Evolutionary conservation across 2,797 vertebrate genomes (phyloP).

Genomic region (Perodicticus potto): DNA sequence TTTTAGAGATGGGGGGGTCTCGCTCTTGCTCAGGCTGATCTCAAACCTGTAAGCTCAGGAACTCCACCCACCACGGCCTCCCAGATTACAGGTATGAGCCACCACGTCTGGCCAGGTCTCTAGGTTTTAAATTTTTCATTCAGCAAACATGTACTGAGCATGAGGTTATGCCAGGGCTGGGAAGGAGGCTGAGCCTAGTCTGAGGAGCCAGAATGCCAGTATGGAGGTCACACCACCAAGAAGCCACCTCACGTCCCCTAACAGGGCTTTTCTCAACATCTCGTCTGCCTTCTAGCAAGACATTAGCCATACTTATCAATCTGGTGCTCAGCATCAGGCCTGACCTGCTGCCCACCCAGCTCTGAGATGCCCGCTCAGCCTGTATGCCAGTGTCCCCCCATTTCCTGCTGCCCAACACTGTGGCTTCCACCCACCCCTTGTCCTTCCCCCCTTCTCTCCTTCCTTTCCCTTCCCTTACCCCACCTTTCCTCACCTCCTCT

Average conservation of each 20-base stretch:
- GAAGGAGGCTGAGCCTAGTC: neutral
- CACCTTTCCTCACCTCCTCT: too few relatives aligned
- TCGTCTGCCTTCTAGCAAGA: neutral
- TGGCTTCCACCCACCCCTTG: neutral
- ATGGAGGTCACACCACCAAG: neutral
- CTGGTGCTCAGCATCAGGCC: neutral
- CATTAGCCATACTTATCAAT: neutral
- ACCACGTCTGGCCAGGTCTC: neutral
- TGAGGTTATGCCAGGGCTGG: neutral
- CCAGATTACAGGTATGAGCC: too few relatives aligned
- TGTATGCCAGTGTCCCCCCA: neutral
- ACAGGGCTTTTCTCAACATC: neutral
- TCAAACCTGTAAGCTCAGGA: too few relatives aligned
- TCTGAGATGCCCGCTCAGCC: neutral
- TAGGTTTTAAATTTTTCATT: neutral
- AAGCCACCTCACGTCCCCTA: neutral
- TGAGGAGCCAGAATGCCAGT: neutral
- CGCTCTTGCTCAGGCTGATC: too few relatives aligned
- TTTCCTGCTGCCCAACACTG: neutral
- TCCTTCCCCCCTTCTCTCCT: neutral
- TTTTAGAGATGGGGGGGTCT: too few relatives aligned
- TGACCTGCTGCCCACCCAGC: neutral
- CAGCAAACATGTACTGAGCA: neutral
- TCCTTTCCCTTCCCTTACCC: neutral
- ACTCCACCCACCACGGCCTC: too few relatives aligned